Percentiles rank a stretch among this genome's conserved stretches.
phyloP scores from a whole-genome alignment of 2,888 invertebrate genomes.

The Watsonalla cultraria region DNA sequence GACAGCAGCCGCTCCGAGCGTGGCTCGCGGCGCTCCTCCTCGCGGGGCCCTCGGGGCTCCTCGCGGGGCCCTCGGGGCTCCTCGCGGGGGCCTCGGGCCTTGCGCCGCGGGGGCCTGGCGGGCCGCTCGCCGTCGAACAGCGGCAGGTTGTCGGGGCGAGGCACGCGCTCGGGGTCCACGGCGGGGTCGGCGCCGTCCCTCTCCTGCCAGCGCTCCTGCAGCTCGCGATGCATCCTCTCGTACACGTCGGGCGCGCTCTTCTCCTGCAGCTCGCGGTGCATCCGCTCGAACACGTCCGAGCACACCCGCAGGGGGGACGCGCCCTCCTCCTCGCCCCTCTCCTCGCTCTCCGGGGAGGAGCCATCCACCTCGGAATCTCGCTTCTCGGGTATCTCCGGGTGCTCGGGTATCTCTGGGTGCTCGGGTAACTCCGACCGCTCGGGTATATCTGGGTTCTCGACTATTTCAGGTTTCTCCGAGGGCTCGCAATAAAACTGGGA shows the following conservation, averaged over 20 bases:
- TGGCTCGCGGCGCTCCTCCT: constrained; percentile 48
- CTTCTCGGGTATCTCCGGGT: constrained; percentile 35
- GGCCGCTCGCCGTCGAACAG: constrained; percentile 56
- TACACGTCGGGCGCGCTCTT: constrained; percentile 51
- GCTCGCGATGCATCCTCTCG: constrained; percentile 66
- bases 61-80: constrained; percentile 49
- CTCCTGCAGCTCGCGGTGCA: constrained; percentile 62
- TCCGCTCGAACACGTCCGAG: constrained; percentile 61
- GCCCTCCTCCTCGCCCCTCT: constrained; percentile 25
- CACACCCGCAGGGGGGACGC: constrained; percentile 57
- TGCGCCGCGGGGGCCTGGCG: constrained; percentile 68
- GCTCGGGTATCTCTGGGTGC: constrained; percentile 34
- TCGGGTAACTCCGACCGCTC: constrained; percentile 27
- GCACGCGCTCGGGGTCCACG: constrained; percentile 23
- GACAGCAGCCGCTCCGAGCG: constrained; percentile 85
- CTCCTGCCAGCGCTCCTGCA: constrained; percentile 64
- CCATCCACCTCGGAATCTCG: constrained; percentile 16
- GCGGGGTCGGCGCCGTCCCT: constrained; percentile 46
- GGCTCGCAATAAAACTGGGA: constrained; percentile 66
- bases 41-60: constrained; percentile 41
- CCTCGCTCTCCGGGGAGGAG: constrained; percentile 17
- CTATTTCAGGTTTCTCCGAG: constrained; percentile 33
- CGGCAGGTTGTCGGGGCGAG: constrained; percentile 82
- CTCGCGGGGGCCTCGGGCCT: constrained; percentile 60
- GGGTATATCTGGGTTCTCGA: constrained; percentile 28